These are phyloP conservation scores for Theretra japonica DNA, from an alignment of 2,888 invertebrate genomes.

Conservation along the genomic window DNA sequence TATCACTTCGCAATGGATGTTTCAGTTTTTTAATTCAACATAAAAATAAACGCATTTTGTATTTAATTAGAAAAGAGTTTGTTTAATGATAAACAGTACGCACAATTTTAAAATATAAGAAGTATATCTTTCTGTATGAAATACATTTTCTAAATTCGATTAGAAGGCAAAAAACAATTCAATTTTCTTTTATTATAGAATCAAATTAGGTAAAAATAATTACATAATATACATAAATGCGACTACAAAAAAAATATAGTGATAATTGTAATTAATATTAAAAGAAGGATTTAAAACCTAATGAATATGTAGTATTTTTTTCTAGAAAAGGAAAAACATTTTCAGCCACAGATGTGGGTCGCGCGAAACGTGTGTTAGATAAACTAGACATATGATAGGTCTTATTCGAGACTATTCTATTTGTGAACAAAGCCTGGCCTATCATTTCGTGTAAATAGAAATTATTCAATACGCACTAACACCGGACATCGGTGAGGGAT, in stretches of 20 bases:
- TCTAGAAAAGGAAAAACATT: neutral
- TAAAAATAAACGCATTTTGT: neutral
- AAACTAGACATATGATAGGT: neutral
- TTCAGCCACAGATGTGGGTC: slow-evolving; percentile 1
- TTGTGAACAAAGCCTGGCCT: neutral
- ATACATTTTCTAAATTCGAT: too few species aligned
- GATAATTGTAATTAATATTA: too few species aligned
- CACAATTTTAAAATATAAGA: too few species aligned
- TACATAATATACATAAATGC: neutral
- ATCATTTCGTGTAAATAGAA: neutral
- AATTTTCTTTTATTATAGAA: too few species aligned
- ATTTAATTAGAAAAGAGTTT: neutral
- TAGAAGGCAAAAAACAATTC: too few species aligned
- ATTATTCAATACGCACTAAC: neutral
- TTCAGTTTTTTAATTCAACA: too few species aligned
- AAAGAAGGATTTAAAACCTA: too few species aligned
- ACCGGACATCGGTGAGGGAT: neutral
- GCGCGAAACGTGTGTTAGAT: neutral
- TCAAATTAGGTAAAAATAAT: neutral
- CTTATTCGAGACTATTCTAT: neutral
- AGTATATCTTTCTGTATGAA: too few species aligned
- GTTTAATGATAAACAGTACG: too few species aligned
- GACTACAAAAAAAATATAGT: too few species aligned
- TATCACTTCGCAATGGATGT: neutral
- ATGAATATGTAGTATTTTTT: neutral